phyloP scores from a whole-genome alignment of 2,113 vertebrate species.

The Porphyrio hochstetteri region DNA sequence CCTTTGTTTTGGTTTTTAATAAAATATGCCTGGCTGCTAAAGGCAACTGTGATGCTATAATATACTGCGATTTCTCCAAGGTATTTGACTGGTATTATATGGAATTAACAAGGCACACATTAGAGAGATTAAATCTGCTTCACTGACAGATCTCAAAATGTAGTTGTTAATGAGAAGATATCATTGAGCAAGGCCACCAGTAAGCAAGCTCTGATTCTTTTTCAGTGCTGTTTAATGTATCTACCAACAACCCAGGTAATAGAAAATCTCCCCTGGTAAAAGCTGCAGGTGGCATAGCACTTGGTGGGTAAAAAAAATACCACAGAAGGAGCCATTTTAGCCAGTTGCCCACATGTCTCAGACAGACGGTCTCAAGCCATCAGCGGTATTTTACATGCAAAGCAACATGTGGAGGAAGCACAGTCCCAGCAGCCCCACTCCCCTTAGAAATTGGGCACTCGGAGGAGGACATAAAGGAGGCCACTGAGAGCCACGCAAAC shows the following conservation, averaged over 20 bases:
- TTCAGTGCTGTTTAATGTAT: not conserved
- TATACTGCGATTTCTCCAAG: constrained; percentile 26
- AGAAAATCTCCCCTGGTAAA: constrained; percentile 20
- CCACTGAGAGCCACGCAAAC: not conserved
- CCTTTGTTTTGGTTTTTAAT: constrained; percentile 9
- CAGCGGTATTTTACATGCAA: constrained; percentile 29
- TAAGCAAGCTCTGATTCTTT: not conserved
- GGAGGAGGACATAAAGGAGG: not conserved
- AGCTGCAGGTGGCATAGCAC: not conserved
- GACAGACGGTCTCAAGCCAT: not conserved
- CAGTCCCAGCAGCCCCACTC: not conserved
- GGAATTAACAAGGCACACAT: constrained; percentile 58
- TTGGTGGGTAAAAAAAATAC: not conserved
- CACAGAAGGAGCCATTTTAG: not conserved
- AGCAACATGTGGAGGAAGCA: not conserved
- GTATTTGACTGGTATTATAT: constrained; percentile 56
- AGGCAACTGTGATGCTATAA: constrained; percentile 22
- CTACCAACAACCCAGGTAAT: not conserved
- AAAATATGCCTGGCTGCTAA: not conserved
- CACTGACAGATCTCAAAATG: constrained; percentile 59
- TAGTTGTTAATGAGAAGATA: constrained; percentile 55
- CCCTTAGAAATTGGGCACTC: not conserved
- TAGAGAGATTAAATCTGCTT: constrained; percentile 61
- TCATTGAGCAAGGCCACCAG: constrained; percentile 10
- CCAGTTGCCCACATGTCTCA: not conserved